Evolutionary conservation across 2,888 invertebrate genomes (phyloP).

Genomic region (Pterobdella sp.): DNA sequence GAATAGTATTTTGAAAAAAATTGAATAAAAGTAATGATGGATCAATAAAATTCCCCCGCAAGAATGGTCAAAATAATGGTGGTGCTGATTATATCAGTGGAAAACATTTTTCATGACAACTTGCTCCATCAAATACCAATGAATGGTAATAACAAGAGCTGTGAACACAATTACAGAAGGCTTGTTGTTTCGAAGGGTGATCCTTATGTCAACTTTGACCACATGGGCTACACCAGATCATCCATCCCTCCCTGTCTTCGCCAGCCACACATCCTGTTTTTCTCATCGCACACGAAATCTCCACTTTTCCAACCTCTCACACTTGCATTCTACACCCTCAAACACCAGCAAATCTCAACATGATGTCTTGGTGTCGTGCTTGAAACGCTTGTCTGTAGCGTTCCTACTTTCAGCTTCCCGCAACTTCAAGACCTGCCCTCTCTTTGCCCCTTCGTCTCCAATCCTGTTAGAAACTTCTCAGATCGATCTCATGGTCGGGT

Average conservation of each 20-base stretch:
- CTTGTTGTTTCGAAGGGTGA: slow-evolving; percentile 13
- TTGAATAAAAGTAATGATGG: background rate
- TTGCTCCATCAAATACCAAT: too few relatives aligned
- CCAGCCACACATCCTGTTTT: background rate
- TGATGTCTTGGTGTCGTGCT: background rate
- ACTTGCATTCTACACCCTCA: too few relatives aligned
- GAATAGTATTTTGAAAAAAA: background rate
- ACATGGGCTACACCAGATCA: slow-evolving; percentile 3
- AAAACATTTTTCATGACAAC: too few relatives aligned
- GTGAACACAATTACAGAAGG: background rate
- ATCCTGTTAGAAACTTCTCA: too few relatives aligned
- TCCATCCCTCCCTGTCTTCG: background rate
- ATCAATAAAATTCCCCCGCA: too few relatives aligned
- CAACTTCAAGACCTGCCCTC: too few relatives aligned
- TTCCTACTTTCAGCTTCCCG: background rate
- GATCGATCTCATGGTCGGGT: background rate
- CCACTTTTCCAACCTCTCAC: too few relatives aligned
- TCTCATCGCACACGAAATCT: too few relatives aligned
- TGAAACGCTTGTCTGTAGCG: background rate
- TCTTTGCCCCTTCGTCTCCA: too few relatives aligned
- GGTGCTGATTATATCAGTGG: too few relatives aligned
- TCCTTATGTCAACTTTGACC: background rate
- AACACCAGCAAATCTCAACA: too few relatives aligned
- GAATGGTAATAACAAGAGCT: background rate
- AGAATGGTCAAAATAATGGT: too few relatives aligned